Evolutionary conservation across 2,113 vertebrate genomes (phyloP).

Genomic region (Rousettus leschenaultii): DNA sequence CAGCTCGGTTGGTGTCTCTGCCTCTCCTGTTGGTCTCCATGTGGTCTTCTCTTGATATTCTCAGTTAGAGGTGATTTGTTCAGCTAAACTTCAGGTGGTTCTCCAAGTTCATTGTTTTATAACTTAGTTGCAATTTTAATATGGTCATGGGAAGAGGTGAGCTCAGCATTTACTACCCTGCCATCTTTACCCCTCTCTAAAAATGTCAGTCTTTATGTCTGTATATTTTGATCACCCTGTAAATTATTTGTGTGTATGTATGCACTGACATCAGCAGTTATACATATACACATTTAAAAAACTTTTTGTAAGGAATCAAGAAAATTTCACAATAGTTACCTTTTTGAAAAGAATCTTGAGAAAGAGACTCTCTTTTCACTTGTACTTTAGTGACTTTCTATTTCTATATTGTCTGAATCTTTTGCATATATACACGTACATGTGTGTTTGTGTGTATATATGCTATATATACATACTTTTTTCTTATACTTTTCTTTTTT

Average conservation of each 20-base stretch:
- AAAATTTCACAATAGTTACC: not conserved
- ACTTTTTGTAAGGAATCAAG: not conserved
- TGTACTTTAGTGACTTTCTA: not conserved
- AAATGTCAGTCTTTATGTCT: not conserved
- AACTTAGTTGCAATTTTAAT: too few species aligned
- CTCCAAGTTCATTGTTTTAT: too few species aligned
- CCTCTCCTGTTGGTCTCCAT: too few species aligned
- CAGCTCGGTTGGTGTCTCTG: too few species aligned
- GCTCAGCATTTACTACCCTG: too few species aligned
- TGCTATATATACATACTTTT: not conserved
- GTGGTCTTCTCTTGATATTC: too few species aligned
- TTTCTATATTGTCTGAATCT: constrained; percentile 10
- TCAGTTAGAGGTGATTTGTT: too few species aligned
- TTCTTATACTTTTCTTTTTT: not conserved
- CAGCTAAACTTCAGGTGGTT: too few species aligned
- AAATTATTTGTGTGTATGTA: not conserved
- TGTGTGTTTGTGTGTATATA: not conserved
- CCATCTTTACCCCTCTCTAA: too few species aligned
- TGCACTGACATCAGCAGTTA: not conserved
- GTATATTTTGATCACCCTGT: not conserved
- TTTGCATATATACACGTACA: not conserved
- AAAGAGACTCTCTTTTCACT: not conserved
- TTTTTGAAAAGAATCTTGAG: not conserved
- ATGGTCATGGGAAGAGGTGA: too few species aligned
- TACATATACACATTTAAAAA: not conserved